Evolutionary conservation across 2,888 invertebrate species (phyloP), one percentile per base, ranked within the genome.

Genomic region (Aphrophora alni): DNA sequence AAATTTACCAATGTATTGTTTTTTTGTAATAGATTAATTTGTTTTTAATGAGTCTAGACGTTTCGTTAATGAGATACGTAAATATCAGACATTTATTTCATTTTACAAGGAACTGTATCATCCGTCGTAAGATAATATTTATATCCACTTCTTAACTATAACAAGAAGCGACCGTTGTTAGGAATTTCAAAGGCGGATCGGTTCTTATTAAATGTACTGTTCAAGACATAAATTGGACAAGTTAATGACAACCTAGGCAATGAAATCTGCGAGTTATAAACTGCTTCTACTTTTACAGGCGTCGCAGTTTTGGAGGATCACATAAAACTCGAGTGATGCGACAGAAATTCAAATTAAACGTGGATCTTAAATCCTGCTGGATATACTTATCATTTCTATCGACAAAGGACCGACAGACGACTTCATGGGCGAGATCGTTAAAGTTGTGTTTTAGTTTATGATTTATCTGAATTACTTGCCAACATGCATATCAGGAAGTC

Each of bases 341-440:
- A 59, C 59, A 59, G 59, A 59, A 59, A 59, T 59, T 59, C n/a
- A 59, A 59, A 59, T 59, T 59, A 59, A 59, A 59, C 59, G 5
- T 21, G 59, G 12, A 59, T 59, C 59, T 21, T 59, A 59, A 59
- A 21, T 59, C 59, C 21, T 10, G 59, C 21, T 21, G 59, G 21
- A 59, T 59, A 21, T 21, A 21, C 59, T 59, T 59, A 59, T 59
- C 59, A n/a, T 59, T 59, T 59, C 59, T 21, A 59, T 59, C 59
- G 59, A 59, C 59, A 59, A 59, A 59, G 21, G 21, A 21, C 59
- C 59, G 59, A 59, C 59, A 59, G 14, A 44, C 14, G 44, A 59
- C 59, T 59, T 21, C 59, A 59, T 59, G 59, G 59, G 59, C 59
- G 59, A 59, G 59, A 21, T 59, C 59, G 59, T 59, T 44, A 44